Percentiles rank a stretch among this genome's conserved stretches.
phyloP scores from a whole-genome alignment of 2,113 vertebrate genomes.

The Heterochromis multidens region DNA sequence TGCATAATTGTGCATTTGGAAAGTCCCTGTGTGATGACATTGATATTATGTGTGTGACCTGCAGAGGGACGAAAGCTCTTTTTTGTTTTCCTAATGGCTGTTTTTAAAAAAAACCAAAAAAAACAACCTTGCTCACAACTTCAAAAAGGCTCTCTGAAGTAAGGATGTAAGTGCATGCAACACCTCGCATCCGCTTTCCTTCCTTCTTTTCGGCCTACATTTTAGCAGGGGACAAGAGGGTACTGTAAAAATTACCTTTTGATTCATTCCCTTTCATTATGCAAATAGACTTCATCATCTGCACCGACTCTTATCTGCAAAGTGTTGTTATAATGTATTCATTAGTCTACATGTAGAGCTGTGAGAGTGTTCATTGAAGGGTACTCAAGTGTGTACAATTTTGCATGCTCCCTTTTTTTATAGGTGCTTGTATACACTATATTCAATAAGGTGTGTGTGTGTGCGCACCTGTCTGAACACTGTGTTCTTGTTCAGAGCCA shows the following conservation, averaged over 20 bases:
- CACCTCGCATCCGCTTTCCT: background rate
- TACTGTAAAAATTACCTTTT: conserved; percentile 68
- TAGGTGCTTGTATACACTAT: background rate
- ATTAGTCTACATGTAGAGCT: conserved; percentile 45
- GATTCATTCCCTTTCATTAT: conserved; percentile 72
- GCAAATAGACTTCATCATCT: conserved; percentile 71
- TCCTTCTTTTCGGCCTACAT: background rate
- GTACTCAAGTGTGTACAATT: conserved; percentile 36
- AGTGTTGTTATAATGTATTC: conserved; percentile 57
- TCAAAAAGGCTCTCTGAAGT: conserved; percentile 37
- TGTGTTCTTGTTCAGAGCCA: background rate
- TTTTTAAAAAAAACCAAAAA: conserved; percentile 23
- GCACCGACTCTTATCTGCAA: conserved; percentile 51
- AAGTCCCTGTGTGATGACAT: background rate
- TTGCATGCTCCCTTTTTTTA: background rate
- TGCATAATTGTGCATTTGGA: background rate
- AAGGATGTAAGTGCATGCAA: conserved; percentile 30
- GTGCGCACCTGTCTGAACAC: background rate
- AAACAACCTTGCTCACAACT: conserved; percentile 25
- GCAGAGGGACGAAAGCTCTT: conserved; percentile 34
- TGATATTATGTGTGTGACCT: conserved; percentile 30
- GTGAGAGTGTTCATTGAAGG: conserved; percentile 36
- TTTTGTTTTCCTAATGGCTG: conserved; percentile 32
- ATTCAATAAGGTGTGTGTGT: background rate
- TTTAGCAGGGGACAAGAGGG: conserved; percentile 48